Base-by-base conservation (phyloP, 2,797 vertebrate genomes). In the Borostomias antarcticus region DNA sequence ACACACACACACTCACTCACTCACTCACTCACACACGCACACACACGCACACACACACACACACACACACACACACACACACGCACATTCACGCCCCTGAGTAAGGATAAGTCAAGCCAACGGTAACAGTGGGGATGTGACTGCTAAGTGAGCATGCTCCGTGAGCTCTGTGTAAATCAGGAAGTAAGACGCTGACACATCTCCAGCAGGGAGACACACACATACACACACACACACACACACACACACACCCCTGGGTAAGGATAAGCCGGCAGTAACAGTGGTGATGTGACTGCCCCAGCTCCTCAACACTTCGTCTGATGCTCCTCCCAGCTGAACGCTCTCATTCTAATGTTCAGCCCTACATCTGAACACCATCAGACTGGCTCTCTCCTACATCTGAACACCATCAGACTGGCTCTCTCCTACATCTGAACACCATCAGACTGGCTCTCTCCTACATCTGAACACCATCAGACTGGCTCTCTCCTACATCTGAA, bases 91-190 rank as follows among this genome's bases (percentile, higher is more conserved):
- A 64, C 9, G 17, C 33, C 28, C 43, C 21, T 56, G 29, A 43
- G 57, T 21, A 28, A 29, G 9, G 58, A 65, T 57, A 62, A 70
- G 63, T 67, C 66, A 58, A 67, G 76, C 72, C 70, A 58, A 30
- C 32, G 45, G 72, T 61, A 54, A 26, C 51, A 35, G 19, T n/a
- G 3, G 4, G 1, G 47, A 0, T 50, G 29, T 9, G 6, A 10
- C 54, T 74, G 76, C 73, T 70, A 82, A 5, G 63, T 63, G 37
- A 72, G 62, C 62, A 73, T 60, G 1, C 65, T 68, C 61, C 58
- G 15, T 1, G 23, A 47, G 60, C 70, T 50, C 72, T 63, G 58
- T 59, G 76, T 73, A 69, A 78, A 77, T 52, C 58, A 59, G 40
- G 68, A 48, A 43, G 54, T 37, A 26, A 67, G 35, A 69, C 62